Evolutionary conservation across 2,797 vertebrate species (phyloP).

Genomic region (Oceanodroma leucorhoa): DNA sequence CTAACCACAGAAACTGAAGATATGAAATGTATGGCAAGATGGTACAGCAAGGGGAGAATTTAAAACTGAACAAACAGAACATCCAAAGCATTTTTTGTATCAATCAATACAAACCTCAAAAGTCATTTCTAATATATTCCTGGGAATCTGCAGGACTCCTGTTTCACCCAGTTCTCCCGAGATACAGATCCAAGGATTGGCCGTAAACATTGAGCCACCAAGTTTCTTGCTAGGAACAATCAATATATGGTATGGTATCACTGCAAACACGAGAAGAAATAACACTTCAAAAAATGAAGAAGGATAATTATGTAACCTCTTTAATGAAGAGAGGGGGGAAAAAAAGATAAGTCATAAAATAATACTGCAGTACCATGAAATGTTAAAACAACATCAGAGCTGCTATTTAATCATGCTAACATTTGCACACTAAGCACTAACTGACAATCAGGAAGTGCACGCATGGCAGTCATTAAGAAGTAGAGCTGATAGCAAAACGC

Average conservation of each 20-base stretch:
- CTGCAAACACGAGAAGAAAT: conserved; percentile 73
- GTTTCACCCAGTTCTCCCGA: conserved; percentile 96
- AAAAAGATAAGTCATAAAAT: neutral
- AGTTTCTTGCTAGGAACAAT: conserved; percentile 96
- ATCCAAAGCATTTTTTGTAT: neutral
- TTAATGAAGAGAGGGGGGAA: neutral
- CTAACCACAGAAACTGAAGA: neutral
- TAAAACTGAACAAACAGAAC: neutral
- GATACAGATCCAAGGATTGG: conserved; percentile 98
- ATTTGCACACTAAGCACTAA: neutral
- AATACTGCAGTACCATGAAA: neutral
- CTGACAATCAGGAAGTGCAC: neutral
- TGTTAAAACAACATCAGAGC: neutral
- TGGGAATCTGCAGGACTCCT: conserved; percentile 93
- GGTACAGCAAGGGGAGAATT: neutral
- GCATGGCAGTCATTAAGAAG: neutral
- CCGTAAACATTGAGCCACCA: conserved; percentile 97
- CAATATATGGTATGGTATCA: conserved; percentile 97
- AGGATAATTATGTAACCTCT: neutral
- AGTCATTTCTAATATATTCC: conserved; percentile 94
- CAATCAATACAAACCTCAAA: conserved; percentile 86
- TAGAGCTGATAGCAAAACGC: neutral
- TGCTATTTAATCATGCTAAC: neutral
- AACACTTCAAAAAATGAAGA: neutral
- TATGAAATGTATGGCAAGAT: neutral